Base-by-base conservation (phyloP, 2,888 invertebrate genomes). In the Tolmerus cingulatus region DNA sequence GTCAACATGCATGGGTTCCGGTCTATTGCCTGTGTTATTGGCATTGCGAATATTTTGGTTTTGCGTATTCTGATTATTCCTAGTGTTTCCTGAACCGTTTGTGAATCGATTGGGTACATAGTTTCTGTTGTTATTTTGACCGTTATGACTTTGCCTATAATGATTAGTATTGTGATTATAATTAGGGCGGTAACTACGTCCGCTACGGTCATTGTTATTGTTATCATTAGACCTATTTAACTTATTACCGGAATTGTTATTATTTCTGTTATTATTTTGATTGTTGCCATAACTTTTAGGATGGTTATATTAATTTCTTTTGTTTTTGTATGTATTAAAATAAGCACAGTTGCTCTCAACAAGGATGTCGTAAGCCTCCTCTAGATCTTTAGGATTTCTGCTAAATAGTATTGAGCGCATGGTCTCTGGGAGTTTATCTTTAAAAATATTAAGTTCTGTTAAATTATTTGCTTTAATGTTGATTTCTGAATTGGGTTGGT, bases 381-480 rank as follows among this genome's bases (percentile, higher is more conserved):
- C 86, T 12, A 86, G 12, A 12, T 30, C 37, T 34, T 16, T 5
- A 34, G 86, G 86, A 30, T 86, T 86, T 7, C 77, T 16, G 37
- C 86, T 86, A 55, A 51, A 86, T 27, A 86, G 37, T 14, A 86
- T 86, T 5, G 86, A 86, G 51, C 86, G 86, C 86, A 86, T 86
- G 12, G 86, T 55, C 34, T 86, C 76, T 51, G 77, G 77, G 5
- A 86, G 14, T 77, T 86, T 86, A 8, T 86, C 77, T 86, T 86
- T 76, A 55, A 86, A 86, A 55, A 86, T 37, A 16, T 23, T 66
- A 9, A 77, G 34, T 16, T 16, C 77, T 16, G 77, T 77, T 77
- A 30, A 5, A 37, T 37, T 86, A 37, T 77, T 86, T 37, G 86
- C 77, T 30, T 77, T 27, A 55, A 19, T 34, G 1, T 23, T 23